phyloP scores from a whole-genome alignment of 2,113 vertebrate species.

The Sorex fumeus region DNA sequence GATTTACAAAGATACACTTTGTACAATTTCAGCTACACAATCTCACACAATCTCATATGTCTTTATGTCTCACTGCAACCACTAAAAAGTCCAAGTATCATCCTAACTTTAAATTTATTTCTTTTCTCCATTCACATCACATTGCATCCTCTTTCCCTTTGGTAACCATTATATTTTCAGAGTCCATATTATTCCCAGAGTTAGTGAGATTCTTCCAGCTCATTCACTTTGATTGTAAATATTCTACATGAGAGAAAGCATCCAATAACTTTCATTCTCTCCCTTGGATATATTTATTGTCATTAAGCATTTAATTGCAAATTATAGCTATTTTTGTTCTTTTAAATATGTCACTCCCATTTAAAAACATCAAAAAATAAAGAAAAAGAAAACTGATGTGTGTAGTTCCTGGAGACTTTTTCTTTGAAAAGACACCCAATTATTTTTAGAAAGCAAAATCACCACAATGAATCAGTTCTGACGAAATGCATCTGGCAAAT shows the following conservation, averaged over 20 bases:
- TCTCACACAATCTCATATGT: not conserved
- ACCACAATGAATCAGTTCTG: constrained; percentile 60
- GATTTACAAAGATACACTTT: too few relatives aligned
- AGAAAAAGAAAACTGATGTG: not conserved
- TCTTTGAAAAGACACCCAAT: constrained; percentile 18
- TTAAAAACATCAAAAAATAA: not conserved
- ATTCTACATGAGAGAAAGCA: too few relatives aligned
- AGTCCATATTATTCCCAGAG: too few relatives aligned
- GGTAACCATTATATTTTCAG: too few relatives aligned
- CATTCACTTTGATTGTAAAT: too few relatives aligned
- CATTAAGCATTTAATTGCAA: constrained; percentile 63
- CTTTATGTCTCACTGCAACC: not conserved
- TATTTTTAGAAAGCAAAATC: constrained; percentile 56
- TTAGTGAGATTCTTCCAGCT: too few relatives aligned
- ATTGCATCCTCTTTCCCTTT: too few relatives aligned
- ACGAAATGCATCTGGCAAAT: constrained; percentile 48
- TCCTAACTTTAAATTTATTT: too few relatives aligned
- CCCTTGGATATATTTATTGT: constrained; percentile 51
- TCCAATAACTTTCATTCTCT: too few relatives aligned
- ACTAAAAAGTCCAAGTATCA: too few relatives aligned
- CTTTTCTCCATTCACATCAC: too few relatives aligned
- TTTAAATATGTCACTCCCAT: constrained; percentile 22
- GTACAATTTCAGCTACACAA: not conserved
- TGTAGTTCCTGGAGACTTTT: constrained; percentile 5
- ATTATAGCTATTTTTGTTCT: not conserved